phyloP scores from a whole-genome alignment of 2,888 invertebrate genomes.

The Deilephila elpenor region DNA sequence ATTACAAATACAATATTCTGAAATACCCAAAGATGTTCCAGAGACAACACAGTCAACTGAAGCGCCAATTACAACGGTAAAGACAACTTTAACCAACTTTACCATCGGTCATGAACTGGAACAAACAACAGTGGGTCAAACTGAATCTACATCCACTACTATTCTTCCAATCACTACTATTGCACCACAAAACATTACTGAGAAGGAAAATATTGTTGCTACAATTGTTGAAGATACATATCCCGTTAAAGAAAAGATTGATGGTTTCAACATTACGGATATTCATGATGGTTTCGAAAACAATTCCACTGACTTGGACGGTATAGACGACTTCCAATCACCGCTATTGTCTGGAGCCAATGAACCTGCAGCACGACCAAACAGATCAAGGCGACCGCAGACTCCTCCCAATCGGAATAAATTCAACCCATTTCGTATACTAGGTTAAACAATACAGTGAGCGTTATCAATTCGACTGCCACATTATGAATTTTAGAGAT shows the following conservation, averaged over 20 bases:
- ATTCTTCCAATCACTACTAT: slow-evolving; percentile 34
- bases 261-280: background rate
- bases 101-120: background rate
- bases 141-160: slow-evolving; percentile 31
- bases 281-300: slow-evolving; percentile 45
- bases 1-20: background rate
- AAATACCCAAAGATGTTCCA: background rate
- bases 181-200: background rate
- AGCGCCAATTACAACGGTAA: slow-evolving; percentile 33
- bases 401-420: slow-evolving; percentile 68
- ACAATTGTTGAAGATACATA: background rate
- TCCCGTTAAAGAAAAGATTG: background rate
- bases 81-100: background rate
- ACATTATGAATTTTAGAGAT: slow-evolving; percentile 58
- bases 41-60: slow-evolving; percentile 35
- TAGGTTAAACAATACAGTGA: slow-evolving; percentile 64
- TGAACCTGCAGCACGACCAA: slow-evolving; percentile 74
- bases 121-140: background rate
- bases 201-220: background rate
- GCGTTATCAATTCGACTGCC: slow-evolving; percentile 55
- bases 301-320: slow-evolving; percentile 49
- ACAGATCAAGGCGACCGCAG: slow-evolving; percentile 72
- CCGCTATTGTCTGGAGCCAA: slow-evolving; percentile 76
- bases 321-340: slow-evolving; percentile 73
- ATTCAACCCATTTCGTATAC: slow-evolving; percentile 80